Evolutionary conservation across 2,797 vertebrate genomes (phyloP).

Genomic region (Miopithecus talapoin): DNA sequence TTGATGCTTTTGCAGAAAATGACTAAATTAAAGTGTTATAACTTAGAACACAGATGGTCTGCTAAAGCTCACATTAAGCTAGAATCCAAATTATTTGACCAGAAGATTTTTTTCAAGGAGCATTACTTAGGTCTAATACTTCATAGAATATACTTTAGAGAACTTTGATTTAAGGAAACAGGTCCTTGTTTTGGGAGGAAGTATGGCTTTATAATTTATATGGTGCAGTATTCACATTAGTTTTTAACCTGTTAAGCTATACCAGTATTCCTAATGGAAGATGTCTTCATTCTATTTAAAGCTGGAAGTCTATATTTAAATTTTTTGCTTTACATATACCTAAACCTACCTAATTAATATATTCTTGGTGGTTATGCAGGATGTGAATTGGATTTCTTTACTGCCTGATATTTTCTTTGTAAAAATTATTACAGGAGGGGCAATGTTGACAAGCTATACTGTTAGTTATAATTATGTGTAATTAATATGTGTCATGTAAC

Average conservation of each 20-base stretch:
- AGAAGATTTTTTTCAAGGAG: neutral
- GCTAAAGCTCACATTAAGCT: neutral
- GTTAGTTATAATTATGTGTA: neutral
- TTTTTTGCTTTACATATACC: neutral
- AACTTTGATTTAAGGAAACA: neutral
- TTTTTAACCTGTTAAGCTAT: constrained; percentile 11
- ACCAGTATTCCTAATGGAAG: neutral
- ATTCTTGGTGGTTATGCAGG: neutral
- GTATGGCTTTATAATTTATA: neutral
- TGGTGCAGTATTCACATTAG: neutral
- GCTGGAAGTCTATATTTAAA: neutral
- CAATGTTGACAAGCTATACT: neutral
- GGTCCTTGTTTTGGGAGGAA: neutral
- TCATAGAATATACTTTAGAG: neutral
- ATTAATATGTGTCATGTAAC: neutral
- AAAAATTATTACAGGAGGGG: neutral
- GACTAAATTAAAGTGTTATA: neutral
- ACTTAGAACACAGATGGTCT: neutral
- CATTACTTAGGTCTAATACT: neutral
- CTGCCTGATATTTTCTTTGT: neutral
- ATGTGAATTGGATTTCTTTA: neutral
- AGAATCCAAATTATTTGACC: neutral
- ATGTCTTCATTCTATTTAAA: neutral
- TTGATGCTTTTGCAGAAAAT: constrained; percentile 10
- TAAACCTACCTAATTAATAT: neutral